Conservation (phyloP, 1,140 invertebrate species). For the Sesamia nonagrioides region DNA sequence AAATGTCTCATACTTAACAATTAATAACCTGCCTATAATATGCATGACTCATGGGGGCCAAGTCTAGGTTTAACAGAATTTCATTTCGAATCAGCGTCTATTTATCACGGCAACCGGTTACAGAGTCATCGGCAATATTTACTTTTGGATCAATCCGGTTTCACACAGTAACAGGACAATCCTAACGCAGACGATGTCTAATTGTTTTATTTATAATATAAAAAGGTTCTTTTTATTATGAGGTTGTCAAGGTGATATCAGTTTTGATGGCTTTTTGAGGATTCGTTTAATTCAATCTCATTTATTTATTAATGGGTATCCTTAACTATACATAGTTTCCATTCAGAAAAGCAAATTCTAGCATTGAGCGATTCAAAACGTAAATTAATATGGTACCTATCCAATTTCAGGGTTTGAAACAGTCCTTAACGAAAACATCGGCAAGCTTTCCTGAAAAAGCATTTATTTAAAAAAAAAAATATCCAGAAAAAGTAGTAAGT, state of each 20-base stretch:
- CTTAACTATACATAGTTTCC: too few relatives aligned
- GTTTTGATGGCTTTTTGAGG: background rate
- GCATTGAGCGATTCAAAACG: too few relatives aligned
- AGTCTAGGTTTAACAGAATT: too few relatives aligned
- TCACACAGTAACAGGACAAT: conserved; percentile 17
- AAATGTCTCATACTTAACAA: background rate
- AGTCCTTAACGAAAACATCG: too few relatives aligned
- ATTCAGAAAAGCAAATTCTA: too few relatives aligned
- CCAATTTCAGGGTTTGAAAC: too few relatives aligned
- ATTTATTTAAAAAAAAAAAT: too few relatives aligned
- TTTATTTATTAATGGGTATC: too few relatives aligned
- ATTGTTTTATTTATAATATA: conserved; percentile 9
- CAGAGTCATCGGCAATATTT: conserved; percentile 38
- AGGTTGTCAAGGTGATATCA: background rate
- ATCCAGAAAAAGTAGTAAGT: too few relatives aligned
- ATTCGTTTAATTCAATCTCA: background rate
- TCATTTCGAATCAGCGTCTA: conserved; percentile 18
- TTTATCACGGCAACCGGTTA: conserved; percentile 26
- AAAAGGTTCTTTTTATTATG: background rate
- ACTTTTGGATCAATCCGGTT: conserved; percentile 40
- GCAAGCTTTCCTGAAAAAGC: too few relatives aligned
- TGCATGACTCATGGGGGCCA: conserved; percentile 24
- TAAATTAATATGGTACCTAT: too few relatives aligned
- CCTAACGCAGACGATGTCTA: background rate
- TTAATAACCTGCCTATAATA: background rate